Percentiles rank a stretch among this genome's conserved stretches.
Evolutionary conservation across 2,113 vertebrate genomes (phyloP).

Genomic region (Scophthalmus maximus): DNA sequence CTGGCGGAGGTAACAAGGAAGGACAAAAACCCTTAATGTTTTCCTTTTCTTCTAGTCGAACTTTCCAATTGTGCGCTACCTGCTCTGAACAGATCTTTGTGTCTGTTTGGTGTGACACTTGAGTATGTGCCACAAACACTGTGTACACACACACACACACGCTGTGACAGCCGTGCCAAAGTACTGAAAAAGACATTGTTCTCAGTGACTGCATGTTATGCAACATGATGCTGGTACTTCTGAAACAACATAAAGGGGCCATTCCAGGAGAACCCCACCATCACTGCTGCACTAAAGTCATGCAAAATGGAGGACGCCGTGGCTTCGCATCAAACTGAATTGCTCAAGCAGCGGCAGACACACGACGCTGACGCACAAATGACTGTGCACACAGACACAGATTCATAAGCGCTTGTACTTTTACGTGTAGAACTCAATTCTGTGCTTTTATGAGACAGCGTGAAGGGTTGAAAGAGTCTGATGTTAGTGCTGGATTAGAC

Average conservation of each 20-base stretch:
- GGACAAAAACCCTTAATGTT: too few relatives aligned
- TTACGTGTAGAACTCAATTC: neutral
- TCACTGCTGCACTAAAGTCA: conserved; percentile 22
- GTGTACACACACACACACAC: neutral
- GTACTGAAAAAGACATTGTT: conserved; percentile 26
- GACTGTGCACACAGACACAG: neutral
- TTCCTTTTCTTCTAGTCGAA: too few relatives aligned
- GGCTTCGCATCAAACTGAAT: conserved; percentile 6
- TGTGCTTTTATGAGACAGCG: neutral
- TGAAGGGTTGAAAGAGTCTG: neutral
- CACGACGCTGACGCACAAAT: neutral
- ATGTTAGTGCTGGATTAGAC: neutral
- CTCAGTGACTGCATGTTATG: conserved; percentile 39
- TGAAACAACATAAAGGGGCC: conserved; percentile 39
- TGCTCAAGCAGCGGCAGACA: neutral
- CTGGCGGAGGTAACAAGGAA: too few relatives aligned
- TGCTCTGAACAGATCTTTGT: neutral
- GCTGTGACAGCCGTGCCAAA: neutral
- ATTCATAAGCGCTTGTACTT: neutral
- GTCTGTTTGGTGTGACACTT: neutral
- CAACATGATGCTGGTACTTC: conserved; percentile 35
- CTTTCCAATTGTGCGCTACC: too few relatives aligned
- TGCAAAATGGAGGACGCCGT: conserved; percentile 28
- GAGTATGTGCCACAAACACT: neutral
- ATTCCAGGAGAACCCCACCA: conserved; percentile 38